These are phyloP conservation scores for Corythoichthys haematopterus DNA, from an alignment of 2,113 vertebrate genomes.

Conservation along the genomic window DNA sequence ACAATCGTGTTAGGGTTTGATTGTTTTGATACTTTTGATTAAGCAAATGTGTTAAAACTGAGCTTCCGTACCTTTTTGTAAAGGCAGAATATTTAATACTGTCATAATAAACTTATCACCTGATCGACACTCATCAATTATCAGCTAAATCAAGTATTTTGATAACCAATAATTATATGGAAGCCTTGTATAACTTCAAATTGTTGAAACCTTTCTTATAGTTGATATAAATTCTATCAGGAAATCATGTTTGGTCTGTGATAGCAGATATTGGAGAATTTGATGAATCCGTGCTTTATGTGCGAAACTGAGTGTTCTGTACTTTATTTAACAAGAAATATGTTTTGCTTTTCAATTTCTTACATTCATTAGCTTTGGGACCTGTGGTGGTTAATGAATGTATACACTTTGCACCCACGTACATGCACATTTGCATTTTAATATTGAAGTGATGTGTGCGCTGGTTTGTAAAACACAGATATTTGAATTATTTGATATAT, in stretches of 20 bases:
- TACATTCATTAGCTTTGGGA: constrained; percentile 48
- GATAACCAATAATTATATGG: too few relatives aligned
- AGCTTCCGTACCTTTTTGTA: too few relatives aligned
- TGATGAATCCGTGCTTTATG: constrained; percentile 46
- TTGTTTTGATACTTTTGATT: too few relatives aligned
- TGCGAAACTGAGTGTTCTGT: constrained; percentile 42
- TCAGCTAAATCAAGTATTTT: too few relatives aligned
- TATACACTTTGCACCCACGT: constrained; percentile 8
- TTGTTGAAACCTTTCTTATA: too few relatives aligned
- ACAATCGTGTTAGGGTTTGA: too few relatives aligned
- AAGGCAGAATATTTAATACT: too few relatives aligned
- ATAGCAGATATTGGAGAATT: constrained; percentile 39
- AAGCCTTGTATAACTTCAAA: too few relatives aligned
- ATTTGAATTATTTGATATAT: neutral
- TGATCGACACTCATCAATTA: too few relatives aligned
- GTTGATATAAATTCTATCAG: too few relatives aligned
- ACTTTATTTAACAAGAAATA: constrained; percentile 60
- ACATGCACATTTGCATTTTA: constrained; percentile 5
- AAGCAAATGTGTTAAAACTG: too few relatives aligned
- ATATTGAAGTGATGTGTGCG: constrained; percentile 8
- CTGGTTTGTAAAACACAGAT: neutral
- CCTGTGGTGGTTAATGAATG: constrained; percentile 23
- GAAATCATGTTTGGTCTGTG: constrained; percentile 6
- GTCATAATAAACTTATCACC: too few relatives aligned
- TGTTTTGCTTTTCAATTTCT: constrained; percentile 56